Base-by-base conservation (phyloP, 2,888 invertebrate species). In the Papilio demoleus region DNA sequence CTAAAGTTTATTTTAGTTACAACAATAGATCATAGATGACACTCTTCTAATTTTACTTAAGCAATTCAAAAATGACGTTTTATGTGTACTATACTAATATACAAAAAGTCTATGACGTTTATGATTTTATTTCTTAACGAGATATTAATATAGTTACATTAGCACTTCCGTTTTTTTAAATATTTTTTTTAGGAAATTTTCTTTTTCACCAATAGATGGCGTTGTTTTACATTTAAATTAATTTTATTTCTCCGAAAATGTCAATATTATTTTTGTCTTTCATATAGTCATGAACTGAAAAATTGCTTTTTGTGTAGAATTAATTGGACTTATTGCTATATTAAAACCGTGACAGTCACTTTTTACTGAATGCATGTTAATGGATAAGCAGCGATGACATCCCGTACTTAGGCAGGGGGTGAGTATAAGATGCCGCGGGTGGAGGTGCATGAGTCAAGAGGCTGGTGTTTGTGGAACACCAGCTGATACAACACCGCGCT, bases 401-500 rank as follows among this genome's bases (percentile, higher is more conserved):
- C 0, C 47, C 12, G 27, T 0, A 6, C 27, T 50, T 27, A 14
- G 1, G 12, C 27, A 9, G 27, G 14, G 27, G 8, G 27, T 19
- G 9, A 19, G 19, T 8, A 38, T 38, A 14, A 19, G 42, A 3
- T 45, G 42, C 4, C 9, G 42, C 42, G 47, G 19, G 47, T 3
- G 2, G 11, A 6, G 24, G 14, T 1, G 50, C 24, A 14, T 53
- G 50, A 53, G 27, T 53, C 53, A 53, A 14, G 53, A n/a, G 2
- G n/a, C 27, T n/a, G 27, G n/a, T 66, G 58, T 66, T 59, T 66
- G 59, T 14, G n/a, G n/a, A n/a, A 45, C 19, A 59, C 31, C 65
- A 66, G 59, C 65, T 66, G 65, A 24, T 36, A 31, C 42, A 65
- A 65, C 59, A 65, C 31, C 53, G 53, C n/a, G 27, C n/a, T 27